Base-by-base conservation (phyloP, 2,888 invertebrate genomes). In the Iselma pallidipennis region DNA sequence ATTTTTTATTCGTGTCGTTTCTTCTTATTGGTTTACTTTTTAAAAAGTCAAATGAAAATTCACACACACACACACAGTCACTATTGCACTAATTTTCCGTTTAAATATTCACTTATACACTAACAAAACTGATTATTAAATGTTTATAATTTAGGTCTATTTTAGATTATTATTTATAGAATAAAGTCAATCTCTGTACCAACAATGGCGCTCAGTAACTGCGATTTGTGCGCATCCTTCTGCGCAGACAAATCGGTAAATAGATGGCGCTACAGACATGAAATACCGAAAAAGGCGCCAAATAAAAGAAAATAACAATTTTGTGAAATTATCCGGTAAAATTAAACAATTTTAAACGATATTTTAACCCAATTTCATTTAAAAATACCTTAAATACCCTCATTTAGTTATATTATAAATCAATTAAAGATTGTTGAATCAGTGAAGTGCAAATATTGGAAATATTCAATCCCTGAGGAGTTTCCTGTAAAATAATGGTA, bases 121-220 rank as follows among this genome's bases (percentile, higher is more conserved):
- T 71, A 67, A 53, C 61, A 4, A 45, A 21, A n/a, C 2, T 12
- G 10, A 49, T 48, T 61, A 64, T 67, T 61, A 68, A n/a, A 67
- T 66, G 58, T 69, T 66, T 70, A 67, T 63, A 70, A 71, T 64
- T n/a, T 59, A 73, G 68, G 68, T 70, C 68, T 73, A 69, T 71
- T 66, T 67, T 57, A 68, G 70, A 67, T 68, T 57, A 45, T 45
- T 67, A 70, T 67, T 71, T 71, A 71, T 69, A 72, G 74, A 76
- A 70, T 55, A 59, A 70, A 78, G 74, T 77, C 76, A 77, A 76
- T 77, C 75, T n/a, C n/a, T n/a, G 50, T 76, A 78, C 74, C 76
- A 78, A 80, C 78, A 81, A 81, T 81, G 81, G 81, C 81, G 81
- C 76, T 78, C 77, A 68, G 69, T 68, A 71, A 72, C 68, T 71